A percentile compares a stretch with the other conserved stretches of the same genome.
Evolutionary conservation across 1,140 invertebrate species (phyloP).

Genomic region (Drosophila willistoni): DNA sequence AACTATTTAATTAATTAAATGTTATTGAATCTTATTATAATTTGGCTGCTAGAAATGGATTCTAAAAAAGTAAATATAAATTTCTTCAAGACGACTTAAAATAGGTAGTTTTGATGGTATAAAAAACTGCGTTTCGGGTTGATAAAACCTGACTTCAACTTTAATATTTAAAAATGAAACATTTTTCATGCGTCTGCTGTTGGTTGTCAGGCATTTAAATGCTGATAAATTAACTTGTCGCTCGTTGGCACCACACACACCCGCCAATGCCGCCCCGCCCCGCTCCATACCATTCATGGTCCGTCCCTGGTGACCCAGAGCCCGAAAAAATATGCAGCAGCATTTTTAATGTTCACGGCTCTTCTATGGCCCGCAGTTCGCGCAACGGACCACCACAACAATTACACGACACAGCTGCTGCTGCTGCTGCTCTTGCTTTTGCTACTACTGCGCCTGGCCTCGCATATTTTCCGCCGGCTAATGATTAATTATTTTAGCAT

Average conservation of each 20-base stretch:
- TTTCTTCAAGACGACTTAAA: too few relatives aligned
- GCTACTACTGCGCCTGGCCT: conserved; percentile 36
- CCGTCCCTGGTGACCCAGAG: conserved; percentile 5
- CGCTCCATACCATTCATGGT: conserved; percentile 1
- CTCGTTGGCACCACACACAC: conserved; percentile 20
- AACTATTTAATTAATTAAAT: too few relatives aligned
- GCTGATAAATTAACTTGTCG: conserved; percentile 78
- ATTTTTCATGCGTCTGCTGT: conserved; percentile 35
- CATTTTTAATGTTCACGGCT: conserved; percentile 64
- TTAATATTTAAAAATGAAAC: conserved; percentile 48
- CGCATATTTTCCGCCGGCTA: conserved; percentile 75
- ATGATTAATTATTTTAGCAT: conserved; percentile 82
- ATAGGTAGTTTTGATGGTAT: background rate
- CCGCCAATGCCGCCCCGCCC: conserved; percentile 17
- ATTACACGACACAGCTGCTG: conserved; percentile 67
- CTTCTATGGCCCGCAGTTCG: conserved; percentile 9
- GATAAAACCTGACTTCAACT: conserved; percentile 41
- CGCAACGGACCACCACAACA: conserved; percentile 56
- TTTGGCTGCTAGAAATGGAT: too few relatives aligned
- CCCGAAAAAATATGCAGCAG: conserved; percentile 58
- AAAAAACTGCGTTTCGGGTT: background rate
- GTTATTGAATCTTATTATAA: too few relatives aligned
- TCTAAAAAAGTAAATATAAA: too few relatives aligned
- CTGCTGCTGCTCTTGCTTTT: conserved; percentile 31
- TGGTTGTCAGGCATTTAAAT: conserved; percentile 74